These are phyloP conservation scores for Chanos chanos DNA, from an alignment of 2,797 vertebrate genomes.

Conservation along the genomic window DNA sequence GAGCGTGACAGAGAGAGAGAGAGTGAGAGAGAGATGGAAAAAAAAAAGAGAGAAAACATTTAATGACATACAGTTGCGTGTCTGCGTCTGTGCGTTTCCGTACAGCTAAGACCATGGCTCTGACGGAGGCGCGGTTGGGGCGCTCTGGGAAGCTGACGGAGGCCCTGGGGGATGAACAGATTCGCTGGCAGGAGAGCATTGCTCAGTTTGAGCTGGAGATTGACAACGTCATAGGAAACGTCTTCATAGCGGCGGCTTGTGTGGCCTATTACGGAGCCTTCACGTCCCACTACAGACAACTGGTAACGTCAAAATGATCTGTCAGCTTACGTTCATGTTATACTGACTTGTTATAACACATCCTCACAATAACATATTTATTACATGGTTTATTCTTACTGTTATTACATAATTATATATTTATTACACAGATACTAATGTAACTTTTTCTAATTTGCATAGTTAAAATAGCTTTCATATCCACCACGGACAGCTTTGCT, in stretches of 20 bases:
- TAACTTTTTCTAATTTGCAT: too few relatives aligned
- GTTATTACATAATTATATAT: too few relatives aligned
- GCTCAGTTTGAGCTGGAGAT: conserved; percentile 75
- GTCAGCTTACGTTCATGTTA: conserved; percentile 2
- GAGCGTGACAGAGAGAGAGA: conserved; percentile 27
- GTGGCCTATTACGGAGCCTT: conserved; percentile 84
- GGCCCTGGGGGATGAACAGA: conserved; percentile 76
- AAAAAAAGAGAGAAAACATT: background rate
- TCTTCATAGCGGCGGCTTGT: conserved; percentile 82
- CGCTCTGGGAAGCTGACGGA: conserved; percentile 79
- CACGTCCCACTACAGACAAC: conserved; percentile 78
- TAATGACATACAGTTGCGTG: background rate
- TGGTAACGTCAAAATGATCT: conserved; percentile 52
- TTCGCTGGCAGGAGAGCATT: conserved; percentile 81
- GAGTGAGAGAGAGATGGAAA: background rate
- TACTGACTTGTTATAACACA: too few relatives aligned
- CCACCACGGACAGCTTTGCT: too few relatives aligned
- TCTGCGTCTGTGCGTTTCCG: background rate
- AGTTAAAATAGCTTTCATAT: too few relatives aligned
- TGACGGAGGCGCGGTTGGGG: conserved; percentile 73
- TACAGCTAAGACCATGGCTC: conserved; percentile 72
- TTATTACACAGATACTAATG: too few relatives aligned
- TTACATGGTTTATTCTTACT: too few relatives aligned
- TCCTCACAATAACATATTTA: background rate
- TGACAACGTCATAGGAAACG: conserved; percentile 76